These are phyloP conservation scores for Mesocricetus auratus DNA, from an alignment of 2,113 vertebrate species.

Conservation along the genomic window DNA sequence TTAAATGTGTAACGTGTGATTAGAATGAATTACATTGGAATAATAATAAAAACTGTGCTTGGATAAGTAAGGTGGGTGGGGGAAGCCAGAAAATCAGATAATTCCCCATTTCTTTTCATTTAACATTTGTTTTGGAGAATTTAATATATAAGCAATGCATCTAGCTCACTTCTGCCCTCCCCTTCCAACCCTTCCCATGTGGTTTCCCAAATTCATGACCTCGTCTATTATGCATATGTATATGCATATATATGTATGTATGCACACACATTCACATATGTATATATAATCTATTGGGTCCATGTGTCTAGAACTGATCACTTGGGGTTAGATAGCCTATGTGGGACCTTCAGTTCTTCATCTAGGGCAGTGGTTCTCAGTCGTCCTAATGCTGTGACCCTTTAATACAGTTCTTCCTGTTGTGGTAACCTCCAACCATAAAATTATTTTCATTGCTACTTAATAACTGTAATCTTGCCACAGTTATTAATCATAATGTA, in stretches of 20 bases:
- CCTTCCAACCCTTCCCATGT: neutral
- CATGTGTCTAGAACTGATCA: neutral
- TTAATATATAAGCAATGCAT: neutral
- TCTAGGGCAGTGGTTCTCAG: neutral
- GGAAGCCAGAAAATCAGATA: neutral
- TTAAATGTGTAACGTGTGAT: slow-evolving; percentile 39
- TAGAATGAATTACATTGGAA: neutral
- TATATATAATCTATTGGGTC: neutral
- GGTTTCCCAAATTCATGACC: neutral
- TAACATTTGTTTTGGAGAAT: neutral
- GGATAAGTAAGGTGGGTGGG: neutral
- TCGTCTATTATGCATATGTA: neutral
- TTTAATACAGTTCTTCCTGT: neutral
- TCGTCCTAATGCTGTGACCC: too few relatives aligned
- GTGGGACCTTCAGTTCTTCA: neutral
- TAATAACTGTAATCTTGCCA: neutral
- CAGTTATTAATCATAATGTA: neutral
- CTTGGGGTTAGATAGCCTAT: neutral
- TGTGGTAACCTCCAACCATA: neutral
- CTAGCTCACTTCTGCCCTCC: neutral
- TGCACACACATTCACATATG: neutral
- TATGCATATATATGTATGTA: fast-evolving
- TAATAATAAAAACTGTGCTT: slow-evolving; percentile 16
- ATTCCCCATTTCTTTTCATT: neutral
- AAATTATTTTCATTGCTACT: neutral